Evolutionary conservation across 2,797 vertebrate genomes (phyloP).

Genomic region (Poeciliopsis presidionis): DNA sequence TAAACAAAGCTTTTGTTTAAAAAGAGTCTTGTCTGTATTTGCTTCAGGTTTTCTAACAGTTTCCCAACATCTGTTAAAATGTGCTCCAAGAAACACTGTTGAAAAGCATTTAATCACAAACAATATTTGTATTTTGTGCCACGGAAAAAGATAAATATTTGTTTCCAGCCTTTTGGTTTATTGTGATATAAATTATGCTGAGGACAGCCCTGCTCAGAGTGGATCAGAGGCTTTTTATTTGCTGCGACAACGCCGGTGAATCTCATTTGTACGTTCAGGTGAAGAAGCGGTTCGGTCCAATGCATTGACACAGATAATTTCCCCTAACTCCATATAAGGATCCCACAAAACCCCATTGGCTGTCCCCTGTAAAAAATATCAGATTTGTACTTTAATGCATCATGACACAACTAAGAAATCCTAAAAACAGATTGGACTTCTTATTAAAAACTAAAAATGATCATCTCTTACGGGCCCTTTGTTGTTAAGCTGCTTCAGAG

Average conservation of each 20-base stretch:
- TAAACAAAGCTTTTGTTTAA: background rate
- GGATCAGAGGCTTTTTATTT: constrained; percentile 72
- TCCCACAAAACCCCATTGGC: background rate
- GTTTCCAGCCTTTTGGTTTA: constrained; percentile 64
- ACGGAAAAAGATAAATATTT: constrained; percentile 57
- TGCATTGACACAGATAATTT: constrained; percentile 81
- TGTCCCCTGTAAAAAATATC: background rate
- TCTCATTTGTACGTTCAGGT: constrained; percentile 81
- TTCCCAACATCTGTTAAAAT: constrained; percentile 32
- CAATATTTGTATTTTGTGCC: constrained; percentile 55
- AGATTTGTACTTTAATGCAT: background rate
- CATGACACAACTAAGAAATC: background rate
- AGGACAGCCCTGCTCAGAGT: constrained; percentile 55
- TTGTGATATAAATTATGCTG: constrained; percentile 71
- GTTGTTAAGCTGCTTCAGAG: constrained; percentile 70
- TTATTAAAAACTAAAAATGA: background rate
- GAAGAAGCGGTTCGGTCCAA: constrained; percentile 79
- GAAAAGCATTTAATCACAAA: constrained; percentile 26
- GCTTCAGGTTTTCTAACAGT: background rate
- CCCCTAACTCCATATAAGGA: constrained; percentile 44
- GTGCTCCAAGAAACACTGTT: constrained; percentile 22
- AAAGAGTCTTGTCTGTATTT: constrained; percentile 22
- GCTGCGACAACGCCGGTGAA: constrained; percentile 71
- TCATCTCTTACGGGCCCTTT: constrained; percentile 65
- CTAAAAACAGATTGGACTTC: background rate